phyloP scores from a whole-genome alignment of 1,140 invertebrate genomes.

The Pseudomyrmex concolor region DNA sequence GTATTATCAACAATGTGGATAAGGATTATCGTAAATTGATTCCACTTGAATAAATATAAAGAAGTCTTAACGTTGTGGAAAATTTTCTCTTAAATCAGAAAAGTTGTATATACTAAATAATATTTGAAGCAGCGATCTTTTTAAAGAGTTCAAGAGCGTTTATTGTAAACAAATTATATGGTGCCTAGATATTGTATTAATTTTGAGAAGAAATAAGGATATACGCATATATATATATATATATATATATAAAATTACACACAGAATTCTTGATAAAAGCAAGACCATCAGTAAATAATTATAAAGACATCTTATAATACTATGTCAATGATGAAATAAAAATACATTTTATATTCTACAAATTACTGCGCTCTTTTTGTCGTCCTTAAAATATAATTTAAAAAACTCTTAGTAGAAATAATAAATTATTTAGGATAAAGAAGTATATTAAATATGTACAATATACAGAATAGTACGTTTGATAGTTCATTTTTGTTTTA shows the following conservation, averaged over 20 bases:
- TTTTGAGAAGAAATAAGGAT: slow-evolving; percentile 44
- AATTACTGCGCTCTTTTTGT: not conserved
- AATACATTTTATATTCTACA: slow-evolving; percentile 68
- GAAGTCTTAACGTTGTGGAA: not conserved
- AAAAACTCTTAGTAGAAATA: too few species aligned
- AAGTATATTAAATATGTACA: too few species aligned
- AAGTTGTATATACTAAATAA: slow-evolving; percentile 21
- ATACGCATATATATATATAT: not conserved
- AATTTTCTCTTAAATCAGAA: slow-evolving; percentile 27
- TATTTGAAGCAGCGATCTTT: slow-evolving; percentile 38
- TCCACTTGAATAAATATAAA: slow-evolving; percentile 5
- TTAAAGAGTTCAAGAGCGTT: slow-evolving; percentile 42
- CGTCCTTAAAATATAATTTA: slow-evolving; percentile 7
- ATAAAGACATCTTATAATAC: slow-evolving; percentile 64
- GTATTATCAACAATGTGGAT: slow-evolving; percentile 8
- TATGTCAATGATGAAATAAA: slow-evolving; percentile 69
- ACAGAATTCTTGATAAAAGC: slow-evolving; percentile 14
- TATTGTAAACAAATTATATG: slow-evolving; percentile 54
- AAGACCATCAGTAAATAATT: slow-evolving; percentile 42
- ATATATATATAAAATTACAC: too few species aligned
- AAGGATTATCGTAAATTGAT: slow-evolving; percentile 24
- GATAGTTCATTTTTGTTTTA: not conserved
- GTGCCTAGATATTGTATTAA: slow-evolving; percentile 55
- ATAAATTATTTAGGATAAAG: too few species aligned
- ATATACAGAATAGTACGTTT: not conserved